Conservation (phyloP, 2,888 invertebrate genomes). For the Drosophila seclusa region DNA sequence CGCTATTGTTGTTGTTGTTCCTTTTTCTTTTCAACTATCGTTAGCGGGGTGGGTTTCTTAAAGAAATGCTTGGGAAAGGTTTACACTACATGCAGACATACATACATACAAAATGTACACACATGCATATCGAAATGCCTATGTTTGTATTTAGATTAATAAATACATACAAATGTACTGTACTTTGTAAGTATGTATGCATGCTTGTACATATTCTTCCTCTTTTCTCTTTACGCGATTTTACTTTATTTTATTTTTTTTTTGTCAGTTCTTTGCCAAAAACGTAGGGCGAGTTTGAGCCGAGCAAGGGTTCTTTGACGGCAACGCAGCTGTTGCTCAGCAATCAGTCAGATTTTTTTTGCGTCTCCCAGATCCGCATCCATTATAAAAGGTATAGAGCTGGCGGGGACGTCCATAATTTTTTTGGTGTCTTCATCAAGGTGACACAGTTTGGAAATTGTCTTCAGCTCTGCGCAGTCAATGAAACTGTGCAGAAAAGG, state of each 20-base stretch:
- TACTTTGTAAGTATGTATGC: slow-evolving; percentile 8
- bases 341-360: slow-evolving; percentile 44
- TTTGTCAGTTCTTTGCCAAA: slow-evolving; percentile 61
- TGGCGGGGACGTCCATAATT: slow-evolving; percentile 31
- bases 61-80: slow-evolving; percentile 72
- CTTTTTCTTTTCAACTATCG: slow-evolving; percentile 48
- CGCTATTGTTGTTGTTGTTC: slow-evolving; percentile 23
- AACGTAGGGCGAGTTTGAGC: slow-evolving; percentile 44
- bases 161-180: slow-evolving; percentile 7
- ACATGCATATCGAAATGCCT: slow-evolving; percentile 16
- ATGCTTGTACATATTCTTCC: slow-evolving; percentile 14
- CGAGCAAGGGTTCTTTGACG: slow-evolving; percentile 62
- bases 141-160: slow-evolving; percentile 10
- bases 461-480: slow-evolving; percentile 26
- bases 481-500: slow-evolving; percentile 40
- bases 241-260: slow-evolving; percentile 31
- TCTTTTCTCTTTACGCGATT: slow-evolving; percentile 50
- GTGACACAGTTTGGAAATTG: slow-evolving; percentile 62
- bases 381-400: slow-evolving; percentile 41
- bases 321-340: slow-evolving; percentile 69
- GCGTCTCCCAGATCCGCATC: slow-evolving; percentile 38
- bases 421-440: slow-evolving; percentile 37
- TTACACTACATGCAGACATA: slow-evolving; percentile 24
- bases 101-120: slow-evolving; percentile 14
- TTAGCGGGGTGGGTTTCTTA: slow-evolving; percentile 70